Base-by-base conservation (phyloP, 2,797 vertebrate genomes). In the Cryptoblepharus egeriae region DNA sequence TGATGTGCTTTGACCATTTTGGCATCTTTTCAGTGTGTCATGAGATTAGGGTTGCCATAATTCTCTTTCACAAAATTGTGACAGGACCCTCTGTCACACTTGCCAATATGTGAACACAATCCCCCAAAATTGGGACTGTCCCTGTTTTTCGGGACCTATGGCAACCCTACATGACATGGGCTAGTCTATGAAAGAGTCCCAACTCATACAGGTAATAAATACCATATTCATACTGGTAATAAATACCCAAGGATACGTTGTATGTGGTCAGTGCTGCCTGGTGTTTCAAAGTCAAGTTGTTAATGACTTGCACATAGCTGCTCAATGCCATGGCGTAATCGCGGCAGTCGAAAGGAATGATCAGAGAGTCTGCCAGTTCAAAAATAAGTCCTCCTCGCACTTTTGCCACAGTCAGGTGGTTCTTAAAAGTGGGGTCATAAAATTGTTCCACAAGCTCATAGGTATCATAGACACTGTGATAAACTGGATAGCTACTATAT, bases 391-490 rank as follows among this genome's bases (percentile, higher is more conserved):
- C 98, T 4, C 96, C 98, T 88, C 98, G 95, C 77, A 99, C 97
- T 88, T 97, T 96, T 18, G 97, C 97, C 90, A 99, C 97, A 0
- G 96, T 88, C 15, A 94, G 95, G 42, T 99, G 97, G 83, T 97
- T 96, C 83, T 94, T 97, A 94, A 98, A 99, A 22, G 95, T 89
- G 1, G 98, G 98, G 93, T 99, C 98, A 24, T 99, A 99, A 94
- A 98, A 98, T 67, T 77, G 94, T 82, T 98, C 96, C 93, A 99
- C 98, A 26, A 98, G 87, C 93, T 99, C 98, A 26, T 96, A 99
- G 5, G 97, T 99, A 92, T 99, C 98, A 70, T 98, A 99, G 75
- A 97, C 96, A 52, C 96, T 99, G 95, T 99, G 98, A 89, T 99
- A 99, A 63, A 99, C 96, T 0, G 98, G 98, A 76, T 98, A 99